These are phyloP conservation scores for Acanthis flammea DNA, from an alignment of 2,797 vertebrate species.

Conservation along the genomic window DNA sequence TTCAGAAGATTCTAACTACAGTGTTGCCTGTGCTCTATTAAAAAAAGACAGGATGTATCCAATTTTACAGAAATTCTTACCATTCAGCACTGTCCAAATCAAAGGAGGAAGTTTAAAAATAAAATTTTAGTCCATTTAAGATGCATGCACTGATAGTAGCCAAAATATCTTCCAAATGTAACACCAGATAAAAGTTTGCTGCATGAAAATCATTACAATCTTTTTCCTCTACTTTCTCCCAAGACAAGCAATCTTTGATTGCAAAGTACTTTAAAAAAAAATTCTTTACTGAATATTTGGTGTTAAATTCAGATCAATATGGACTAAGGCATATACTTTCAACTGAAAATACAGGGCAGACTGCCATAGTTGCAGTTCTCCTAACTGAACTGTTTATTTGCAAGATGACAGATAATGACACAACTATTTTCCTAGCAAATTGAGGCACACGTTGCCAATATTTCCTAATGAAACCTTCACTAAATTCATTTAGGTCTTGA, in stretches of 20 bases:
- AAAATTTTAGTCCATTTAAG: background rate
- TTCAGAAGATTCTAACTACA: conserved; percentile 51
- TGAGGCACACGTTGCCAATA: background rate
- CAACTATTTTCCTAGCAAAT: conserved; percentile 3
- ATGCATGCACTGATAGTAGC: background rate
- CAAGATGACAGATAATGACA: background rate
- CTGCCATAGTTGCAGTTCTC: background rate
- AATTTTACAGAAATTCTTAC: conserved; percentile 8
- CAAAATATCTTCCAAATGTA: background rate
- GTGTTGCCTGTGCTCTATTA: background rate
- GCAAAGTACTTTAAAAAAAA: background rate
- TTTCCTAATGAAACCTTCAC: background rate
- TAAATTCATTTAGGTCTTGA: background rate
- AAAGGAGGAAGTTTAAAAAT: conserved; percentile 4
- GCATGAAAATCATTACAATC: background rate
- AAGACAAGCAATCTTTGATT: background rate
- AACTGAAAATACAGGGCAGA: background rate
- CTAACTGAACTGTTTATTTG: background rate
- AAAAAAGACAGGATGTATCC: background rate
- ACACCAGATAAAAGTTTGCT: background rate
- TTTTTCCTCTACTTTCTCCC: background rate
- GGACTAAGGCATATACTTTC: background rate
- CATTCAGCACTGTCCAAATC: background rate
- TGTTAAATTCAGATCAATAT: background rate
- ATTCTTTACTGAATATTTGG: background rate